Evolutionary conservation across 2,888 invertebrate genomes (phyloP).

Genomic region (Drosophila acutilabella): DNA sequence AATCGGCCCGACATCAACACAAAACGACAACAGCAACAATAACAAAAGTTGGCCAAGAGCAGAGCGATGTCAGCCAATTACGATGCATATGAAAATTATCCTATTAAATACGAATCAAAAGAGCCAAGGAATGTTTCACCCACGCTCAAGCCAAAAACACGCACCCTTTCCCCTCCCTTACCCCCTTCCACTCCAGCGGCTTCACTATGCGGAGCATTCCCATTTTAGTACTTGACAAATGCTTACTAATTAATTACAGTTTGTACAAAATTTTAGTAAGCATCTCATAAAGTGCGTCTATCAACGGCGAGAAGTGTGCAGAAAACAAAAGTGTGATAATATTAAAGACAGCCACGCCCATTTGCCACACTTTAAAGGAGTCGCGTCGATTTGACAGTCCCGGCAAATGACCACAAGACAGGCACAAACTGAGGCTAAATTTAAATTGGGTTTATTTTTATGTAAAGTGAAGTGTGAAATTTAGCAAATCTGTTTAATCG

Average conservation of each 20-base stretch:
- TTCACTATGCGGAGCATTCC: constrained; percentile 17
- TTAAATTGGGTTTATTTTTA: constrained; percentile 66
- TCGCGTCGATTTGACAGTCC: constrained; percentile 7
- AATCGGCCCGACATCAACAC: constrained; percentile 58
- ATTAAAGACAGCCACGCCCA: constrained; percentile 39
- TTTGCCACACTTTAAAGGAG: constrained; percentile 18
- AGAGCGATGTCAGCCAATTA: constrained; percentile 66
- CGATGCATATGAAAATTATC: constrained; percentile 82
- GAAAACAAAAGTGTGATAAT: constrained; percentile 77
- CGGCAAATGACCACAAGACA: constrained; percentile 5
- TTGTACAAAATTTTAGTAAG: constrained; percentile 85
- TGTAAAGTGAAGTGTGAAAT: constrained; percentile 79
- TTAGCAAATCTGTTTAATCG: constrained; percentile 79
- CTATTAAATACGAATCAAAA: constrained; percentile 79
- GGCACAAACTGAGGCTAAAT: constrained; percentile 30
- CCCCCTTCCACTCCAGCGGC: accelerated
- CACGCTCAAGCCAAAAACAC: constrained; percentile 11
- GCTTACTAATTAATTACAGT: constrained; percentile 86
- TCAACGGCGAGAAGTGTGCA: constrained; percentile 66
- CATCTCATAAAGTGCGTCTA: constrained; percentile 83
- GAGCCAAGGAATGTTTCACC: constrained; percentile 54
- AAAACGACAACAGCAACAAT: constrained; percentile 18
- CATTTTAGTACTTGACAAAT: constrained; percentile 85
- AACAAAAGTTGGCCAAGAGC: constrained; percentile 28
- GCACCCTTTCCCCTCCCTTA: neutral